These are phyloP conservation scores for Pelodiscus sinensis DNA, from an alignment of 2,113 vertebrate species.

Conservation along the genomic window DNA sequence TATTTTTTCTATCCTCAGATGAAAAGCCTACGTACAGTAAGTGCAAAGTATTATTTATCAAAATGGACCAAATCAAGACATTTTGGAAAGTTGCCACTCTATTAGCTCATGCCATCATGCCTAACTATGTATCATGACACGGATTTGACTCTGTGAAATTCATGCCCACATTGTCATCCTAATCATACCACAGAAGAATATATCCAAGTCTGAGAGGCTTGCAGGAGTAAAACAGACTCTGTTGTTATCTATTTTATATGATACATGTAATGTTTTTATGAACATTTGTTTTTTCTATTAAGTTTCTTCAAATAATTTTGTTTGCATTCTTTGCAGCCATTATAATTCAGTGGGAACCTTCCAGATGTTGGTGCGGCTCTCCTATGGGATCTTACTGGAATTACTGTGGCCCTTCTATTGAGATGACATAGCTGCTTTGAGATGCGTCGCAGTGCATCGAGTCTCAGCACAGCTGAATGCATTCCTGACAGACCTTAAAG, in stretches of 20 bases:
- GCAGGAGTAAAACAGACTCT: background rate
- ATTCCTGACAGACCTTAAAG: slow-evolving; percentile 55
- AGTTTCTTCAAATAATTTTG: background rate
- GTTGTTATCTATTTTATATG: background rate
- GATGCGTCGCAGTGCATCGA: slow-evolving; percentile 45
- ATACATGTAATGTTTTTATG: background rate
- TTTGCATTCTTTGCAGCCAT: background rate
- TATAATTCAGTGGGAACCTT: background rate
- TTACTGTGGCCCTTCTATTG: background rate
- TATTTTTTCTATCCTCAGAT: background rate
- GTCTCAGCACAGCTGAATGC: slow-evolving; percentile 26
- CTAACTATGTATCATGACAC: rapidly evolving
- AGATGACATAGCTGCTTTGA: background rate
- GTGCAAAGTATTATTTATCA: background rate
- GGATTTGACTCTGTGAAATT: background rate
- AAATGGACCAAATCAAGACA: background rate
- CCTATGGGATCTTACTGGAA: background rate
- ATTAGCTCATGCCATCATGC: background rate
- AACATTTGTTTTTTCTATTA: background rate
- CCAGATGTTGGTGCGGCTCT: background rate
- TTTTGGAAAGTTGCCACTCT: background rate
- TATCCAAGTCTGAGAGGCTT: background rate
- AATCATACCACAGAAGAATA: background rate
- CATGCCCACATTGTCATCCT: background rate
- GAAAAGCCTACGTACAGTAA: background rate